Evolutionary conservation across 2,888 invertebrate species (phyloP), one percentile per base, ranked within the genome.

Genomic region (Apotomis capreana): DNA sequence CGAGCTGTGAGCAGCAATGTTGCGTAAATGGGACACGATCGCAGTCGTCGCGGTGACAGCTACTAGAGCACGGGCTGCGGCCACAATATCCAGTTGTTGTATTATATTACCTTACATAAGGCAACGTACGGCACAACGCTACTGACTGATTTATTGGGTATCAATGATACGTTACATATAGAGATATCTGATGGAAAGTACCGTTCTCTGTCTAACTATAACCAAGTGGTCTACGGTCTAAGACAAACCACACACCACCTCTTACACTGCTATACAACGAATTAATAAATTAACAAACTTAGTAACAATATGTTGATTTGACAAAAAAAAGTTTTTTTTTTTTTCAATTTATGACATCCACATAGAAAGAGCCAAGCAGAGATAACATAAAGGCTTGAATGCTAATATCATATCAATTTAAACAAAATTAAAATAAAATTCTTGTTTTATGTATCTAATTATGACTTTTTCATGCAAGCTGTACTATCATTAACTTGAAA

Each of bases 1-100:
- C 44, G 68, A 63, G 68, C 57, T 71, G 9, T 51, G 57, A 77
- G 80, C 79, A 77, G 75, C 80, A 77, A 73, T 75, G 76, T 89
- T 87, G 84, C 86, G 84, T 86, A 88, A 88, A 85, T 86, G 79
- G 86, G 83, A 79, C 86, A 78, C 79, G 80, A 79, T 79, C 76
- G 79, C 73, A 77, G 79, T 73, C 68, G 70, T 55, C 68, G 79
- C 76, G 77, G 81, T 80, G 81, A 80, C 82, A 80, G 79, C 75
- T 78, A 77, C 76, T 76, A 77, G 76, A 59, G 70, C 62, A 51
- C 69, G 74, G 76, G 74, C 75, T 70, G 74, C 77, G 77, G 77
- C 77, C 78, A 76, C 76, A 69, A 68, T 69, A 68, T 75, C 73
- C 12, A 64, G 63, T 55, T 54, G 15, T 44, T 49, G 49, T 55